phyloP scores from a whole-genome alignment of 2,113 vertebrate genomes.

The Anoplopoma fimbria region DNA sequence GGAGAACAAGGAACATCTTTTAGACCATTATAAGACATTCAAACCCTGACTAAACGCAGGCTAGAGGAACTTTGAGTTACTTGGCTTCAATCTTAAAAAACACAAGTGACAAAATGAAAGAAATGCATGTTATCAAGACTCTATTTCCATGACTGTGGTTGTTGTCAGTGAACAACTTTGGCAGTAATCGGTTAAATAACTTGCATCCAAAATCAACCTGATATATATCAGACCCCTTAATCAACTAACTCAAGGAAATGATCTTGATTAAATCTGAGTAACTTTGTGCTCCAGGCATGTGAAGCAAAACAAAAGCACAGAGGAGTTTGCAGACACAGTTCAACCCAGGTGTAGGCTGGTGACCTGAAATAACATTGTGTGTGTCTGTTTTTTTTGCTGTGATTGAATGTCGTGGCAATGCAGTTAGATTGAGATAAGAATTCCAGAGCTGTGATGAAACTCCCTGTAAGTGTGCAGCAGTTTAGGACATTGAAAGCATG shows the following conservation, averaged over 20 bases:
- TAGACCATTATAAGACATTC: not conserved
- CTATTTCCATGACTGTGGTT: not conserved
- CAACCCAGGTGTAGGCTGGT: not conserved
- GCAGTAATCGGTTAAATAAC: not conserved
- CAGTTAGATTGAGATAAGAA: constrained; percentile 2
- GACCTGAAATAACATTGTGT: not conserved
- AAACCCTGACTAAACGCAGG: not conserved
- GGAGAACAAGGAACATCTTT: not conserved
- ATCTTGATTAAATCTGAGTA: not conserved
- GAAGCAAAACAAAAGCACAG: not conserved
- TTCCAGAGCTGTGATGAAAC: constrained; percentile 57
- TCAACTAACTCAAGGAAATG: not conserved
- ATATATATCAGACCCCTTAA: not conserved
- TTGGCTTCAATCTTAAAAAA: not conserved
- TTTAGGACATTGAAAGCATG: constrained; percentile 77
- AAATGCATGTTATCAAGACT: not conserved
- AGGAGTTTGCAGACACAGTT: no score
- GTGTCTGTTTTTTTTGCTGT: not conserved
- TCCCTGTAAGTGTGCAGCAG: constrained; percentile 34
- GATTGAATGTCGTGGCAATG: constrained; percentile 30
- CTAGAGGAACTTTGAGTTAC: not conserved
- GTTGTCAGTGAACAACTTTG: not conserved
- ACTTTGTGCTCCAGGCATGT: not conserved
- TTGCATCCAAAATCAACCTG: not conserved
- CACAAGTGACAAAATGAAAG: not conserved